These are phyloP conservation scores for Cotesia chilonis DNA, from an alignment of 1,140 invertebrate genomes.

Conservation along the genomic window DNA sequence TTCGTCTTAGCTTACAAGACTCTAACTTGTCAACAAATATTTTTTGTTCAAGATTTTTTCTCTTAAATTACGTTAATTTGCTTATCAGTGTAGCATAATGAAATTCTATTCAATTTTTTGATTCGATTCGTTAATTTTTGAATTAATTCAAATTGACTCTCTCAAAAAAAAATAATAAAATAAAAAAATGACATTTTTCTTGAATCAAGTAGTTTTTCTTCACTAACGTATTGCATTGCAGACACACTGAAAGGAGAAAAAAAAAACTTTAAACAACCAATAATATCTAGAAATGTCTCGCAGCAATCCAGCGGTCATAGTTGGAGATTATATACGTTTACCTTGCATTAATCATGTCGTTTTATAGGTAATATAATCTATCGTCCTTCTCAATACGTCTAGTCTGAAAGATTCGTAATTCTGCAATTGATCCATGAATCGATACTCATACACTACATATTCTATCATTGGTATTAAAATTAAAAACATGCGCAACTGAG, in stretches of 20 bases:
- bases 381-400: conserved; percentile 48
- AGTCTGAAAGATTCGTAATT: conserved; percentile 23
- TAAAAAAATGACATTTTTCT: not conserved
- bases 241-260: not conserved
- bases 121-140: too few species aligned
- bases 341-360: conserved; percentile 66
- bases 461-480: not conserved
- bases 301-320: conserved; percentile 60
- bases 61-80: too few species aligned
- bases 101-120: too few species aligned
- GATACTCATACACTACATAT: conserved; percentile 31
- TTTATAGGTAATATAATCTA: conserved; percentile 62
- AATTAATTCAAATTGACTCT: too few species aligned
- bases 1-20: too few species aligned
- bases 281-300: conserved; percentile 56
- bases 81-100: too few species aligned
- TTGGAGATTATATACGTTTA: conserved; percentile 64
- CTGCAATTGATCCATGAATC: conserved; percentile 43
- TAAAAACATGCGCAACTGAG: conserved; percentile 26
- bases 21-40: too few species aligned
- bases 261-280: conserved; percentile 29
- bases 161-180: not conserved
- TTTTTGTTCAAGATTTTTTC: too few species aligned
- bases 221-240: too few species aligned
- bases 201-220: not conserved